Evolutionary conservation across 2,797 vertebrate genomes (phyloP), one percentile per base, ranked within the genome.

Genomic region (Acanthornis magna): DNA sequence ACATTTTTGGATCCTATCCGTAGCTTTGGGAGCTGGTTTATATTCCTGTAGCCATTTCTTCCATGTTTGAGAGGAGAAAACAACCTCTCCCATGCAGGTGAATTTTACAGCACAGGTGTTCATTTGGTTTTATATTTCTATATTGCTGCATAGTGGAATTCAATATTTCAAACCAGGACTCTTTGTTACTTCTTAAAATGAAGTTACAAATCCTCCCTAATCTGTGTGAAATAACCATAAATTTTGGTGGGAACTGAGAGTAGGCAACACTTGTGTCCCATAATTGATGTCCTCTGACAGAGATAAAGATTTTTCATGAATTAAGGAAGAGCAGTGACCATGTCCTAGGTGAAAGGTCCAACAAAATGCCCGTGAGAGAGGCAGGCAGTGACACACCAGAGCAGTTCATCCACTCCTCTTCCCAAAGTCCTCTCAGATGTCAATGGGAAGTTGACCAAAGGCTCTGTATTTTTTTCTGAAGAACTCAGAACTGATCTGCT

Each of bases 201-300:
- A 85, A 85, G 2, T 36, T 78, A 38, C 18, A 61, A 40, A 23
- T 60, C 5, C 7, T 58, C 20, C 89, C 16, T 62, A 43, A 34
- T 25, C 17, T 60, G n/a, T 9, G 29, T 54, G 47, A 81, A 90
- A 40, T 30, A 71, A 61, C 38, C n/a, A 74, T 29, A 58, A 51
- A 43, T 68, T 60, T 47, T 68, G 16, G 12, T 66, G 36, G 38
- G 19, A 93, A 40, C 43, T 48, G 62, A 40, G 34, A 47, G 43
- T 2, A 53, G 17, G 30, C 40, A 82, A 17, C n/a, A 5, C 16
- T 18, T 29, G 32, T 48, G 43, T 51, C 47, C 76, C 1, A 0
- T 17, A 32, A 17, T 13, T 80, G 10, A 16, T 27, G 29, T 4
- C 21, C 8, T 79, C n/a, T 79, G 51, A 34, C 34, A 40, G 22